Conservation (phyloP, 2,113 vertebrate species). For the Verasper variegatus region DNA sequence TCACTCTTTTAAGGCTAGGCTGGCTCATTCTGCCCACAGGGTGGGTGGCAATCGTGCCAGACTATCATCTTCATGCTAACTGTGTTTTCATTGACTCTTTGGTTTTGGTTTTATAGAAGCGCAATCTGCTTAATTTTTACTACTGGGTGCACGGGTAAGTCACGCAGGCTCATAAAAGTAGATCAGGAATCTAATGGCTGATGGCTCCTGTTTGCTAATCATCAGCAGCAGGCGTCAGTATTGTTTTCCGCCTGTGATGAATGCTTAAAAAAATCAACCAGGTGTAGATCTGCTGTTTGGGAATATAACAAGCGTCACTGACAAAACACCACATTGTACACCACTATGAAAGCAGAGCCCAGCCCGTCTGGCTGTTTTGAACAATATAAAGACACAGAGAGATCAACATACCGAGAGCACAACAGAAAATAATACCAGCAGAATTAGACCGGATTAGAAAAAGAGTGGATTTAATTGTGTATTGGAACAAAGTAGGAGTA, state of each 20-base stretch:
- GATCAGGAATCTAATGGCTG: constrained; percentile 20
- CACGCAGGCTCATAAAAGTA: constrained; percentile 8
- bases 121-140: constrained; percentile 52
- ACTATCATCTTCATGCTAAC: constrained; percentile 63
- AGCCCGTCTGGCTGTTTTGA: constrained; percentile 19
- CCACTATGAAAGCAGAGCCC: not conserved
- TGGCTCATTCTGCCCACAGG: constrained; percentile 46
- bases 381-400: constrained; percentile 35
- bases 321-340: constrained; percentile 25
- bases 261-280: constrained; percentile 34
- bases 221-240: constrained; percentile 25
- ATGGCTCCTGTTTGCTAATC: constrained; percentile 31
- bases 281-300: constrained; percentile 29
- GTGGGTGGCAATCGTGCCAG: constrained; percentile 66
- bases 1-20: constrained; percentile 42
- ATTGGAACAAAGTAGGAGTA: constrained; percentile 29
- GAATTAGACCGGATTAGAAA: constrained; percentile 41
- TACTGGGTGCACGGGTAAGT: constrained; percentile 16
- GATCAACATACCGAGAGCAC: constrained; percentile 34
- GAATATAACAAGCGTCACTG: constrained; percentile 20
- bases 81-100: constrained; percentile 69
- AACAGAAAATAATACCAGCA: constrained; percentile 32
- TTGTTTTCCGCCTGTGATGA: constrained; percentile 32
- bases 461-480: constrained; percentile 33
- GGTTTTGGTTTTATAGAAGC: constrained; percentile 55